These are phyloP conservation scores for Urocolius indicus DNA, from an alignment of 2,113 vertebrate species.

Conservation along the genomic window DNA sequence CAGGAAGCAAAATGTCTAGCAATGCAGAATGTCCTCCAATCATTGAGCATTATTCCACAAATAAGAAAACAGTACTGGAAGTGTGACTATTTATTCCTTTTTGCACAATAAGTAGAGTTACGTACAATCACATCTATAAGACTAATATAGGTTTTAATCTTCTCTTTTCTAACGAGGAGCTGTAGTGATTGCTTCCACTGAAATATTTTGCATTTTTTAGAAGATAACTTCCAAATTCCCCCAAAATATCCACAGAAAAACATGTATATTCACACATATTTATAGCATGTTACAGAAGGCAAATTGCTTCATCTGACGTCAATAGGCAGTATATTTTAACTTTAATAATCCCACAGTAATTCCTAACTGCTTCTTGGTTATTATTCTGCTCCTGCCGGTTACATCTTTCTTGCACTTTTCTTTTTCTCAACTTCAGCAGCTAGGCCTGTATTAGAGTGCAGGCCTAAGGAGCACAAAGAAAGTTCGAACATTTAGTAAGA, in stretches of 20 bases:
- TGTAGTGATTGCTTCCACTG: not conserved
- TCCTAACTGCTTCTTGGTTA: not conserved
- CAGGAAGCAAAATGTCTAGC: not conserved
- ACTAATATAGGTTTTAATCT: not conserved
- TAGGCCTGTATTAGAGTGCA: not conserved
- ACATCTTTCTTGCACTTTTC: not conserved
- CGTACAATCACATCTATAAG: not conserved
- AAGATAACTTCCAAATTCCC: not conserved
- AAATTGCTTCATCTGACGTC: not conserved
- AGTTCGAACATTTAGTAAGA: slow-evolving; percentile 21
- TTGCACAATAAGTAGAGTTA: not conserved
- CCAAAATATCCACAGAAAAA: not conserved
- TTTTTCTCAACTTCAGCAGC: not conserved
- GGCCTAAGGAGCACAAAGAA: not conserved
- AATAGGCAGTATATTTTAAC: not conserved
- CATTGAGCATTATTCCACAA: not conserved
- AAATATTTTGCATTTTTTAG: not conserved
- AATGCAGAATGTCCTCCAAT: not conserved
- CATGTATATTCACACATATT: not conserved
- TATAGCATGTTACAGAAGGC: not conserved
- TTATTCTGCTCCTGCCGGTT: not conserved
- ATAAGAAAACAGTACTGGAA: not conserved
- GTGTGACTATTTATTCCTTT: not conserved
- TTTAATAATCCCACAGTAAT: not conserved
- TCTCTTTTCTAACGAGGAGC: not conserved